phyloP scores from a whole-genome alignment of 2,797 vertebrate genomes.

The Galagoides demidoff region DNA sequence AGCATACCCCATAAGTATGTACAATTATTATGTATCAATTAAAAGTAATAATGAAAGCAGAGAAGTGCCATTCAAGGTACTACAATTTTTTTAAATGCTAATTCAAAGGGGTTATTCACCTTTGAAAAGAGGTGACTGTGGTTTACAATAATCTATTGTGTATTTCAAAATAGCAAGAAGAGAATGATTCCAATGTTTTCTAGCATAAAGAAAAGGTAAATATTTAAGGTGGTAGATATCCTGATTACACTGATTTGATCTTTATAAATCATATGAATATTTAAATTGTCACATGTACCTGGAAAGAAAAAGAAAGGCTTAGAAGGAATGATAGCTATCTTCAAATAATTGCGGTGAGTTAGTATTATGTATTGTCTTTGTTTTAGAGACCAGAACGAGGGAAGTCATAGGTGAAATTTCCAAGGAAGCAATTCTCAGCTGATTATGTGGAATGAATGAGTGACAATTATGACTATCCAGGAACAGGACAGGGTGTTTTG shows the following conservation, averaged over 20 bases:
- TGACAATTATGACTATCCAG: background rate
- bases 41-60: background rate
- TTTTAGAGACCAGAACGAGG: conserved; percentile 16
- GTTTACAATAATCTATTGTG: background rate
- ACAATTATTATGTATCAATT: background rate
- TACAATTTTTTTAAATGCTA: background rate
- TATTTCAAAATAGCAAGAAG: background rate
- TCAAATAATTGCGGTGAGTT: background rate
- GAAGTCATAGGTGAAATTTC: background rate
- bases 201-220: background rate
- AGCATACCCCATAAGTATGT: background rate
- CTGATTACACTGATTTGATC: background rate
- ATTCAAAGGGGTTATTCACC: conserved; percentile 9
- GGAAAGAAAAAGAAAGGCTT: background rate
- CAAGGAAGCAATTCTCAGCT: conserved; percentile 28
- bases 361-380: conserved; percentile 16
- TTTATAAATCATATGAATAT: background rate
- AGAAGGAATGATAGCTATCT: background rate
- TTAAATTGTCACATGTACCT: background rate
- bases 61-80: background rate
- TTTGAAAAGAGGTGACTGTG: background rate
- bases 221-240: background rate
- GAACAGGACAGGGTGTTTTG: background rate
- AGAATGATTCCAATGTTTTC: background rate
- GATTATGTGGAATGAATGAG: background rate